These are phyloP conservation scores for Anguilla rostrata DNA, from an alignment of 2,113 vertebrate species.

Conservation along the genomic window DNA sequence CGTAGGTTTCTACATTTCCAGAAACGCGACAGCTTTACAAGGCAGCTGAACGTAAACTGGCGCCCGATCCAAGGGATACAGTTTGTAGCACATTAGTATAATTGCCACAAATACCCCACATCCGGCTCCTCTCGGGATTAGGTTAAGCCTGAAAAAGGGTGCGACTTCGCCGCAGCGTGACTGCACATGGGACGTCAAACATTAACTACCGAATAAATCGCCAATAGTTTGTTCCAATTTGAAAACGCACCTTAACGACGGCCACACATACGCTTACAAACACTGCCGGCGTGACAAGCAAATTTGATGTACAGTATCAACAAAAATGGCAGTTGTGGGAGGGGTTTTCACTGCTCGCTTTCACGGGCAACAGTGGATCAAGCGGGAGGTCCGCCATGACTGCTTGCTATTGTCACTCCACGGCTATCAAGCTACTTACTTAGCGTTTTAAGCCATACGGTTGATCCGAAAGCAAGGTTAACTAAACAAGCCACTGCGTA, in stretches of 20 bases:
- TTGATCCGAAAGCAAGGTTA: background rate
- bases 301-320: background rate
- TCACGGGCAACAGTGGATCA: background rate
- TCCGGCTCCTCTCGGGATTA: background rate
- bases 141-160: background rate
- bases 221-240: background rate
- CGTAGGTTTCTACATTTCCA: background rate
- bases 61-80: background rate
- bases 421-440: background rate
- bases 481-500: background rate
- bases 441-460: background rate
- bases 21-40: background rate
- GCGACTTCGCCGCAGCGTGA: background rate
- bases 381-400: slow-evolving; percentile 8
- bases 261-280: background rate
- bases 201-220: background rate
- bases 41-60: background rate
- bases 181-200: background rate
- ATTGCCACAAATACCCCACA: background rate
- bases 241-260: background rate
- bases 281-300: background rate
- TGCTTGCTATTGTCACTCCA: background rate
- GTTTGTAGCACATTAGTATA: background rate
- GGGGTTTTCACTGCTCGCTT: background rate
- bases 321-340: slow-evolving; percentile 8